phyloP scores from a whole-genome alignment of 64 coral and sea anemone species.

The Acropora yongei region DNA sequence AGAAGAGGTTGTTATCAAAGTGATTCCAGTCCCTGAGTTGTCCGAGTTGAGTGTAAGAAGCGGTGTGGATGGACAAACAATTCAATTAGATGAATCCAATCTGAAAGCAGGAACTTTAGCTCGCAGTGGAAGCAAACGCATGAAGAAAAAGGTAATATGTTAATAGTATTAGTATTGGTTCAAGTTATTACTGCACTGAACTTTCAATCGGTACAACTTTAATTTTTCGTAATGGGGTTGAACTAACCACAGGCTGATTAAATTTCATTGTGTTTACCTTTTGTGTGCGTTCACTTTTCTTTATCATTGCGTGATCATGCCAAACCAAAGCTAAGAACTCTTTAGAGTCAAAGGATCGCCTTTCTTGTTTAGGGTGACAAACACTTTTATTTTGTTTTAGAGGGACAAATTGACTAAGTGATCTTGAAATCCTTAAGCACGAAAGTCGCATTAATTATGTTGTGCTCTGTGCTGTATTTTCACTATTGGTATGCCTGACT shows the following conservation, averaged over 20 bases:
- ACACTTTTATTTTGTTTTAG: not conserved
- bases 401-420: not conserved
- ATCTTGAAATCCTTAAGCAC: not conserved
- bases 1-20: conserved; percentile 91
- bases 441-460: not conserved
- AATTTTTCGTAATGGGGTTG: too few relatives aligned
- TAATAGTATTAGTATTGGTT: not conserved
- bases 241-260: too few relatives aligned
- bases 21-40: conserved; percentile 88
- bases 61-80: conserved; percentile 84
- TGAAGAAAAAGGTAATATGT: conserved; percentile 93
- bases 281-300: too few relatives aligned
- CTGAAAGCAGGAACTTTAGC: conserved; percentile 86
- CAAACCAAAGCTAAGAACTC: not conserved
- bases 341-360: not conserved
- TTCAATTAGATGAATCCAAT: conserved; percentile 95
- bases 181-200: not conserved
- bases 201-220: too few relatives aligned
- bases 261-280: too few relatives aligned
- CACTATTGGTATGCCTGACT: not conserved
- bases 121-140: conserved; percentile 95
- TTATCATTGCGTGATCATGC: not conserved
- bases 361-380: not conserved
- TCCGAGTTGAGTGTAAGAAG: conserved; percentile 95
- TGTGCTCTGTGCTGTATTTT: not conserved